Conservation (phyloP, 2,888 invertebrate genomes). For the Calephelis perditalis region DNA sequence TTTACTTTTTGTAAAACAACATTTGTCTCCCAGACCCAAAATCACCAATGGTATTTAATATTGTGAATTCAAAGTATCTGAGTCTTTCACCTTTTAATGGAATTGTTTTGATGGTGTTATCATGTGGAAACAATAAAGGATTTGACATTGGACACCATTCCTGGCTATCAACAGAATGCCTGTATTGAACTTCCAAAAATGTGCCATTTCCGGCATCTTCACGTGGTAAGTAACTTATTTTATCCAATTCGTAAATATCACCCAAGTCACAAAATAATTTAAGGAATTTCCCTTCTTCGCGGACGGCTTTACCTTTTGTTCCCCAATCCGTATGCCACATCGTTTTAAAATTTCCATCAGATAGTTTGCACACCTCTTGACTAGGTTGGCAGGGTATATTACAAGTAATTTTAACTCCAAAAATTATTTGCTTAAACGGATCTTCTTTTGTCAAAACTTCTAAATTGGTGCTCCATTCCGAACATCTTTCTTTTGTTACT, state of each 20-base stretch:
- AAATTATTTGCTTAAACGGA: constrained; percentile 38
- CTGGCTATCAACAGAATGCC: constrained; percentile 41
- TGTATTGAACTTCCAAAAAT: constrained; percentile 46
- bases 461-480: constrained; percentile 55
- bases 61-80: constrained; percentile 45
- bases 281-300: constrained; percentile 25
- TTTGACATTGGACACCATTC: constrained; percentile 45
- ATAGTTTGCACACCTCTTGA: constrained; percentile 35
- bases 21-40: constrained; percentile 56
- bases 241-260: constrained; percentile 38
- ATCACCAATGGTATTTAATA: constrained; percentile 47
- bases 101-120: constrained; percentile 45
- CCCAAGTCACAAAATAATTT: constrained; percentile 37
- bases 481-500: constrained; percentile 41
- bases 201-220: constrained; percentile 57
- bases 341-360: constrained; percentile 26
- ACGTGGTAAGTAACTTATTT: constrained; percentile 52
- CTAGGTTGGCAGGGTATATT: constrained; percentile 37
- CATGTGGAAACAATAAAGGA: constrained; percentile 37
- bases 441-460: constrained; percentile 41
- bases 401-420: constrained; percentile 34
- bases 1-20: constrained; percentile 40
- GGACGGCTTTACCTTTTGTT: constrained; percentile 25
- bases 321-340: constrained; percentile 39
- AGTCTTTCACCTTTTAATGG: constrained; percentile 37